Evolutionary conservation across 53 echinoderm and acorn worm genomes (phyloP).

Genomic region (Holothuria scabra): DNA sequence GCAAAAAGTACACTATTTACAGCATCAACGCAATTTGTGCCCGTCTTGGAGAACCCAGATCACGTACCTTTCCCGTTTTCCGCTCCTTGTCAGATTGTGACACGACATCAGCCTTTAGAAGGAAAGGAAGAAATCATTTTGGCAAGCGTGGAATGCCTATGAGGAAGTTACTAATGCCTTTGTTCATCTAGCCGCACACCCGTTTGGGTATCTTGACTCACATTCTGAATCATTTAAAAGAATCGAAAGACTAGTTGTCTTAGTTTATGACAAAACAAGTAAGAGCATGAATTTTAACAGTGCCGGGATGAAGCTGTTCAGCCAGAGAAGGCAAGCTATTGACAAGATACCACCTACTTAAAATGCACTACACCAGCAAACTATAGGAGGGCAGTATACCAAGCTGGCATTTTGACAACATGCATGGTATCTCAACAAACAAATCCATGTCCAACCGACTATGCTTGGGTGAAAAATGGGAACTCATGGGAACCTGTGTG

Average conservation of each 20-base stretch:
- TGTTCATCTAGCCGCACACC: conserved; percentile 26
- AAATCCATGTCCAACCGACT: too few species aligned
- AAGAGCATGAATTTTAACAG: too few species aligned
- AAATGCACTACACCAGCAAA: conserved; percentile 9
- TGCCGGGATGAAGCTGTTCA: too few species aligned
- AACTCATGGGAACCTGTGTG: too few species aligned
- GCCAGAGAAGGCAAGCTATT: too few species aligned
- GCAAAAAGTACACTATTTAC: too few species aligned
- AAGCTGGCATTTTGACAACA: conserved; percentile 35
- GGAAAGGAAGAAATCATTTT: conserved; percentile 40
- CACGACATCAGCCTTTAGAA: conserved; percentile 45
- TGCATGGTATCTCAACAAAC: too few species aligned
- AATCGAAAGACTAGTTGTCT: too few species aligned
- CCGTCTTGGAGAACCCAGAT: conserved; percentile 39
- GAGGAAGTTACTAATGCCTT: conserved; percentile 57
- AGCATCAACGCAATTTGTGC: too few species aligned
- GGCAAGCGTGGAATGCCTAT: conserved; percentile 56
- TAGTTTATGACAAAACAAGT: too few species aligned
- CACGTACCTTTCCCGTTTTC: conserved; percentile 42
- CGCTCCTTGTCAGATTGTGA: conserved; percentile 63
- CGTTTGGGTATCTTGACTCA: not conserved
- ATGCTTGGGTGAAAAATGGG: too few species aligned
- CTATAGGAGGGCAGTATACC: not conserved
- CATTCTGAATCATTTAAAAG: too few species aligned
- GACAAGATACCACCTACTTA: conserved; percentile 44